phyloP scores from a whole-genome alignment of 2,113 vertebrate genomes.

The Carollia perspicillata region DNA sequence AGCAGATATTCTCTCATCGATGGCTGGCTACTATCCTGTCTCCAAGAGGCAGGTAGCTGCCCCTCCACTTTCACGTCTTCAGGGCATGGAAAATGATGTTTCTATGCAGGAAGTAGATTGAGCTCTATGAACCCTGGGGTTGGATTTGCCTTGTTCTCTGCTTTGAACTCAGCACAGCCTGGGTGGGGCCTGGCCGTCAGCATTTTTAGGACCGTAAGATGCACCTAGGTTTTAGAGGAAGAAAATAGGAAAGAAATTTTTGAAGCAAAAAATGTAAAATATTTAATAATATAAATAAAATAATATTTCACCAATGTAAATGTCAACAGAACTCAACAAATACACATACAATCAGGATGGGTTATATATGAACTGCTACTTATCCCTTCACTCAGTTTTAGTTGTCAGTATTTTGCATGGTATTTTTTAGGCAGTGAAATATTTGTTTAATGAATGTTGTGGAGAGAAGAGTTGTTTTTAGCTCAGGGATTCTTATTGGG shows the following conservation, averaged over 20 bases:
- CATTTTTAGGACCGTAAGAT: no score
- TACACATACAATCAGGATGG: not conserved
- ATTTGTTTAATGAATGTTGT: not conserved
- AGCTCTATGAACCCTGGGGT: not conserved
- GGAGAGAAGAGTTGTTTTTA: not conserved
- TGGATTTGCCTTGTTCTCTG: not conserved
- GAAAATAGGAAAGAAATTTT: no score
- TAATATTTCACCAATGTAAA: no score
- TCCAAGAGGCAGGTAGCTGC: not conserved
- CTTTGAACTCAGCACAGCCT: not conserved
- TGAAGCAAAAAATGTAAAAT: no score
- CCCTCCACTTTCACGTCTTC: not conserved
- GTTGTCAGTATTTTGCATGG: not conserved
- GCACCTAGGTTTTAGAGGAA: no score
- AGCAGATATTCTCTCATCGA: not conserved
- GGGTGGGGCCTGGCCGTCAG: not conserved
- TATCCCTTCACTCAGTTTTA: not conserved
- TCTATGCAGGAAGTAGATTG: not conserved
- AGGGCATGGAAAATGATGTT: not conserved
- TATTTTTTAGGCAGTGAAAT: not conserved
- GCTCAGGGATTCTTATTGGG: not conserved
- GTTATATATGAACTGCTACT: not conserved
- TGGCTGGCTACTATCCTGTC: not conserved
- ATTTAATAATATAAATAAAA: no score
- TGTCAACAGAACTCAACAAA: not conserved